Conservation (phyloP, 2,888 invertebrate species). For the Chalcis sispes region DNA sequence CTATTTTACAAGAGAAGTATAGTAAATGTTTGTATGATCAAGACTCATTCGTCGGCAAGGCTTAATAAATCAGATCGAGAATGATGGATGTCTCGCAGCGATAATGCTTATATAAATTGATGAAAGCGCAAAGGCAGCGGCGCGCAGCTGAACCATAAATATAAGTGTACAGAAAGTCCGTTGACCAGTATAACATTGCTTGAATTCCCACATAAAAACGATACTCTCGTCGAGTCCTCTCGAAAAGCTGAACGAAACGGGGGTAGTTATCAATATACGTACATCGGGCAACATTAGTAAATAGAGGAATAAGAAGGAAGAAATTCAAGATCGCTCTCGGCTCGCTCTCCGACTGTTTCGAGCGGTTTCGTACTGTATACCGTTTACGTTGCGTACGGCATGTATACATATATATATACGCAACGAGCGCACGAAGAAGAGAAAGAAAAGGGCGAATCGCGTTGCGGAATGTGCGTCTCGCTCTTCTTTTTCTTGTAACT, state of each 20-base stretch:
- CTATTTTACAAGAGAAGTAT: too few species aligned
- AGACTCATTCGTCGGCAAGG: too few species aligned
- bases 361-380: background rate
- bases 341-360: background rate
- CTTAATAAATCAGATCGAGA: conserved; percentile 33
- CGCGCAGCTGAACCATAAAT: conserved; percentile 28
- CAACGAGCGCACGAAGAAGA: background rate
- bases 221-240: background rate
- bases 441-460: conserved; percentile 9
- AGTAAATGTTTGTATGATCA: too few species aligned
- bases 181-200: conserved; percentile 10
- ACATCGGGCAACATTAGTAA: conserved; percentile 47
- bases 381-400: background rate
- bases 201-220: conserved; percentile 42
- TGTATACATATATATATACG: background rate
- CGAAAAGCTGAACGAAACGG: conserved; percentile 9
- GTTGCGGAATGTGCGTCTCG: conserved; percentile 29
- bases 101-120: conserved; percentile 19
- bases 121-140: conserved; percentile 31
- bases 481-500: conserved; percentile 19
- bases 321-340: conserved; percentile 48
- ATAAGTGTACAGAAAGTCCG: background rate
- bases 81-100: conserved; percentile 41
- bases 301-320: conserved; percentile 35
- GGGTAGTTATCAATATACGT: conserved; percentile 50